phyloP scores from a whole-genome alignment of 2,797 vertebrate species.

The Tokudaia tokunoshimensis region DNA sequence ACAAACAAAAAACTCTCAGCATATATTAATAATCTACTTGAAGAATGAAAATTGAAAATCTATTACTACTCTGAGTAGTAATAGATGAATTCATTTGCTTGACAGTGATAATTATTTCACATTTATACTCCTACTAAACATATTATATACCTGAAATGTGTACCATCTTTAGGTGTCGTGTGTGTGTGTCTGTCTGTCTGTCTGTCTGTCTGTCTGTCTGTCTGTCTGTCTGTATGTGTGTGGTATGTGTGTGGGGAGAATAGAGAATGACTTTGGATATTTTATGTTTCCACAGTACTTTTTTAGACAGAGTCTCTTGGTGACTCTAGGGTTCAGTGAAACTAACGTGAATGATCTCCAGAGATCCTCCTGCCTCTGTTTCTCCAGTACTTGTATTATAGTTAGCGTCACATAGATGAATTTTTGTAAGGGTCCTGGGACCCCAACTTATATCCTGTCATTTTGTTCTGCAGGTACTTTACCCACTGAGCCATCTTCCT shows the following conservation, averaged over 20 bases:
- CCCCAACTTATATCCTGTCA: not conserved
- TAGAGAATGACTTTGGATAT: not conserved
- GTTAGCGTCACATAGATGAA: not conserved
- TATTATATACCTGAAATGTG: not conserved
- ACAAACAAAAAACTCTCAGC: not conserved
- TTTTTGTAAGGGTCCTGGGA: too few species aligned
- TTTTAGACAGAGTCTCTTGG: not conserved
- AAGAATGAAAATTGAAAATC: conserved; percentile 30
- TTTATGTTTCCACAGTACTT: not conserved
- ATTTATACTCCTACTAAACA: not conserved
- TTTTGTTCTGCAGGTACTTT: not conserved
- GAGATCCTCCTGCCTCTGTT: not conserved
- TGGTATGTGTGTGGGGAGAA: not conserved
- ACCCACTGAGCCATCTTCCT: not conserved
- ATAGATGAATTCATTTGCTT: not conserved
- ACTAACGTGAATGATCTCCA: not conserved
- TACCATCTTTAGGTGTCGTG: not conserved
- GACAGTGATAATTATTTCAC: not conserved
- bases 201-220: not conserved
- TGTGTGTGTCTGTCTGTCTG: not conserved
- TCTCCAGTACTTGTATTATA: too few species aligned
- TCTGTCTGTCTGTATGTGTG: not conserved
- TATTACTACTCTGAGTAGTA: not conserved
- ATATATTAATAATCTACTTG: not conserved
- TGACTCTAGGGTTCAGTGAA: not conserved